Conservation (phyloP, 2,113 vertebrate species). For the Dromiciops gliroides region DNA sequence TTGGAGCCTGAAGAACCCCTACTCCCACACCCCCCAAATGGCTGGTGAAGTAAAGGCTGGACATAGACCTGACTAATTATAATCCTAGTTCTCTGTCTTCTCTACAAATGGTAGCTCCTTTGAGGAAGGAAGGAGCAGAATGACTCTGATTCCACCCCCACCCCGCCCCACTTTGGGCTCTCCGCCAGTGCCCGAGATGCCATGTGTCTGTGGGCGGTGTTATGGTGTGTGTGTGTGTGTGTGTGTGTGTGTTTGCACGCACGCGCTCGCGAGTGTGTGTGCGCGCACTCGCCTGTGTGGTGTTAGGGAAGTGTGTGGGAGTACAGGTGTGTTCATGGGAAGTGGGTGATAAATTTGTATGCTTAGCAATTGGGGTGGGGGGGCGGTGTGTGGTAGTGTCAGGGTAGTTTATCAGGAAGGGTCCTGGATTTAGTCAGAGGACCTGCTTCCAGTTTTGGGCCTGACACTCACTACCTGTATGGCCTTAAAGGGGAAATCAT, state of each 20-base stretch:
- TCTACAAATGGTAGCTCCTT: not conserved
- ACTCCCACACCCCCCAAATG: no score
- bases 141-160: not conserved
- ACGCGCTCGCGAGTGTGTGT: no score
- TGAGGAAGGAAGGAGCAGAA: not conserved
- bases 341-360: not conserved
- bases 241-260: no score
- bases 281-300: not conserved
- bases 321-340: not conserved
- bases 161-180: not conserved
- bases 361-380: not conserved
- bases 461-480: not conserved
- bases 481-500: not conserved
- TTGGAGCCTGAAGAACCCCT: not conserved
- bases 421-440: not conserved
- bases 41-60: not conserved
- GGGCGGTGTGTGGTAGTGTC: not conserved
- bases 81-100: not conserved
- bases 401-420: not conserved
- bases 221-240: not conserved
- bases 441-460: not conserved
- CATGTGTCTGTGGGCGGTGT: not conserved
- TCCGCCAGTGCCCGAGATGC: not conserved
- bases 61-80: not conserved
- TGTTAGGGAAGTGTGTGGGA: not conserved